Base-by-base conservation (phyloP, 2,113 vertebrate species). In the Microcebus griseorufus region DNA sequence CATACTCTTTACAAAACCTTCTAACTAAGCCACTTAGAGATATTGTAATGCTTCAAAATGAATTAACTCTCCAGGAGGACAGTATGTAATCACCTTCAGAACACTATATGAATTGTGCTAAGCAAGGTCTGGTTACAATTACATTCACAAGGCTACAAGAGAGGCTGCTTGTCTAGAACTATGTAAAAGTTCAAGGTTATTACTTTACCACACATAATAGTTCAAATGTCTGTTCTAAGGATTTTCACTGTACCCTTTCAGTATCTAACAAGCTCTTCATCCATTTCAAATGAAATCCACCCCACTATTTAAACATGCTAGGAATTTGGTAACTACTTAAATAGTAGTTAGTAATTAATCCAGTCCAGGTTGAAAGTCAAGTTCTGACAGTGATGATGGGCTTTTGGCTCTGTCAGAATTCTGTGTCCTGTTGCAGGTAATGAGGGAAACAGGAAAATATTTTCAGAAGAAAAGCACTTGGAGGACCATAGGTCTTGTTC, bases 1-100 rank as follows among this genome's bases (percentile, higher is more conserved):
- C 16, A 25, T 51, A 39, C 39, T 8, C 34, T 88, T n/a, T 37
- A 81, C 88, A 94, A 96, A 90, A 90, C 32, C 3, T 91, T 84
- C 51, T 48, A 92, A 67, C 73, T 87, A 65, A 90, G 29, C 42
- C 51, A 48, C 5, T 8, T 92, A 9, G 0, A 65, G 6, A 55
- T 83, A 80, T 67, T 93, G 2, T 94, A 81, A 9, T 95, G n/a
- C 42, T 93, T 93, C 42, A 81, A 76, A 85, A 58, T 96, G 70
- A 69, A 34, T 88, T 84, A 22, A 23, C 84, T 82, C 70, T 48
- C 58, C 23, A 92, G 51, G 32, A 94, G 70, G 45, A 69, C 55
- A 75, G 17, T n/a, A 73, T 60, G 67, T 62, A 93, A 34, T 5
- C 67, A 90, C 55, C 7, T 64, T 96, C 67, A 87, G 76, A 95